Evolutionary conservation across 2,113 vertebrate genomes (phyloP), one percentile per base, ranked within the genome.

Genomic region (Engraulis encrasicolus): DNA sequence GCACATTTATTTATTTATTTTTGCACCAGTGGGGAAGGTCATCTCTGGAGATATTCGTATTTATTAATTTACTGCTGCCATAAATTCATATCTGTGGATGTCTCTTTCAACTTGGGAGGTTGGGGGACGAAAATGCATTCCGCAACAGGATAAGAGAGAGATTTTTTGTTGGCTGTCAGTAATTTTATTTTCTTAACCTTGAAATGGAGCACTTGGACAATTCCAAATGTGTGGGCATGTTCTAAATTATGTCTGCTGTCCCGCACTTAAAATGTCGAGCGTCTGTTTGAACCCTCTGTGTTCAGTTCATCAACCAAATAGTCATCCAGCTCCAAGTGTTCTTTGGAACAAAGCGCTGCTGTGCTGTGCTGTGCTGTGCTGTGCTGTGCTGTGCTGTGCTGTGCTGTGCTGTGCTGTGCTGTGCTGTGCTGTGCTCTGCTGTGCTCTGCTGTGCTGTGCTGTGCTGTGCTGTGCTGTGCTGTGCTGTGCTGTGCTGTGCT

Each of bases 21-120:
- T 93, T 91, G 81, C 38, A 88, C 31, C 83, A 88, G 79, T 86
- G 79, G 78, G n/a, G 85, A 92, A 93, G 90, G 86, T 92, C 91
- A 94, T 85, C 86, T 88, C 54, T 86, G 92, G 89, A 91, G 91
- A 94, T 92, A 89, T 85, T 91, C 92, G 84, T 91, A 91, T 93
- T 92, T 93, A 93, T 93, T 95, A 90, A 93, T 93, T 95, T 92
- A 94, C 85, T 89, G 93, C 80, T 87, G 87, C 85, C 92, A 88
- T 90, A 93, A 94, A 94, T 93, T 91, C 87, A 85, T 91, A 87
- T 84, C 83, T 86, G 87, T 9, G 45, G 87, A 89, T 93, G 92
- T 91, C 87, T 77, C 87, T 89, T 85, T 89, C 87, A 89, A 89
- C 89, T 91, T 94, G 91, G 90, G 89, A 93, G 90, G 89, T 90